Evolutionary conservation across 2,888 invertebrate species (phyloP).

Genomic region (Gymnocheta viridis): DNA sequence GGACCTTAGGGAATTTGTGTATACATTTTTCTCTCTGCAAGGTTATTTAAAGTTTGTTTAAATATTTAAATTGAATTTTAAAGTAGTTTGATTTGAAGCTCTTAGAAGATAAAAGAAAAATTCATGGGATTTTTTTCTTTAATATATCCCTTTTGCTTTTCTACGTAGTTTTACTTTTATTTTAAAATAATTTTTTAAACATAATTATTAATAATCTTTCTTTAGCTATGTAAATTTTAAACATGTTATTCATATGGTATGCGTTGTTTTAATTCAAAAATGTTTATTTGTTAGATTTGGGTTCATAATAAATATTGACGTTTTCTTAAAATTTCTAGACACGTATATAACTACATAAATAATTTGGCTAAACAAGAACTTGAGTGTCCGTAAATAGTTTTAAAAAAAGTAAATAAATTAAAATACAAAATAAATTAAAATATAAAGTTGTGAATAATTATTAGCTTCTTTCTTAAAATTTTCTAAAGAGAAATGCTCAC

Average conservation of each 20-base stretch:
- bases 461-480: no score
- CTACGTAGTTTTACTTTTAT: neutral
- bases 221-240: neutral
- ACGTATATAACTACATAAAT: no score
- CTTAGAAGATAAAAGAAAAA: constrained; percentile 6
- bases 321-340: neutral
- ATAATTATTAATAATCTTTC: neutral
- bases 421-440: no score
- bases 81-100: constrained; percentile 24
- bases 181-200: neutral
- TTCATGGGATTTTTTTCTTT: constrained; percentile 1
- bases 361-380: no score
- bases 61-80: constrained; percentile 62
- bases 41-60: constrained; percentile 44
- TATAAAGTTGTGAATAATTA: no score
- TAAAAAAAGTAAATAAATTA: no score
- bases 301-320: neutral
- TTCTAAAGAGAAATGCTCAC: no score
- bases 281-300: neutral
- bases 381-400: no score
- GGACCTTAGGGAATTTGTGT: constrained; percentile 22
- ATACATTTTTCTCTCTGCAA: constrained; percentile 7
- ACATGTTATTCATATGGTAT: neutral
- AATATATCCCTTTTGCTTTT: neutral
- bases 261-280: neutral